phyloP scores from a whole-genome alignment of 2,797 vertebrate species.

The Rhynchonycteris naso region DNA sequence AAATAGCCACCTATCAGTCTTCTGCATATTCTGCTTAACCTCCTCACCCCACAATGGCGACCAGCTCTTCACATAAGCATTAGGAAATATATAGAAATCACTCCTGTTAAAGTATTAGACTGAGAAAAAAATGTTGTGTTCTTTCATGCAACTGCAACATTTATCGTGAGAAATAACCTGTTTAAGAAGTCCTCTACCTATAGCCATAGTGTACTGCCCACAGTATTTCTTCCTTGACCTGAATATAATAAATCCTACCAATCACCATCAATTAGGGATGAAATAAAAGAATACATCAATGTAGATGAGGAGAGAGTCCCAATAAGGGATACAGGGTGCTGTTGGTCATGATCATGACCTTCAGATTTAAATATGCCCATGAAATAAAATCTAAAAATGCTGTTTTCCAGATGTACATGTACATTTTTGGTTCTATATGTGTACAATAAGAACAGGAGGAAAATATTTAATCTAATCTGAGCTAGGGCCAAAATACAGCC shows the following conservation, averaged over 20 bases:
- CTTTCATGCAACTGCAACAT: neutral
- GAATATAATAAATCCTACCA: neutral
- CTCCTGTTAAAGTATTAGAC: neutral
- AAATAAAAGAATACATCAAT: slow-evolving; percentile 31
- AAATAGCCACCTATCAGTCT: neutral
- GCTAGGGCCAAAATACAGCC: neutral
- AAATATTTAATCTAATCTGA: slow-evolving; percentile 30
- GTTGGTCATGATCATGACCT: slow-evolving; percentile 3
- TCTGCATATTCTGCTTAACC: neutral
- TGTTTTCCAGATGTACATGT: neutral
- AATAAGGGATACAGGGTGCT: neutral
- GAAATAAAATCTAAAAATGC: slow-evolving; percentile 15
- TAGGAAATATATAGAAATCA: neutral
- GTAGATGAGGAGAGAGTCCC: neutral
- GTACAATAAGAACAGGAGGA: slow-evolving; percentile 31
- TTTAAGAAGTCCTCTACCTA: neutral
- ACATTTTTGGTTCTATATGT: neutral
- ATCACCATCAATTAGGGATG: neutral
- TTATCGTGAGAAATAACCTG: neutral
- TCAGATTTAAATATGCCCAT: neutral
- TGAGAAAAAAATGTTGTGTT: neutral
- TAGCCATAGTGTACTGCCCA: neutral
- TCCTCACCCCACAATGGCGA: neutral
- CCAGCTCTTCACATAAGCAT: neutral
- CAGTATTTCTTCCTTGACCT: neutral